Percentiles rank a stretch among this genome's conserved stretches.
phyloP scores from a whole-genome alignment of 2,888 invertebrate species.

The Ischnus inquisitorius region DNA sequence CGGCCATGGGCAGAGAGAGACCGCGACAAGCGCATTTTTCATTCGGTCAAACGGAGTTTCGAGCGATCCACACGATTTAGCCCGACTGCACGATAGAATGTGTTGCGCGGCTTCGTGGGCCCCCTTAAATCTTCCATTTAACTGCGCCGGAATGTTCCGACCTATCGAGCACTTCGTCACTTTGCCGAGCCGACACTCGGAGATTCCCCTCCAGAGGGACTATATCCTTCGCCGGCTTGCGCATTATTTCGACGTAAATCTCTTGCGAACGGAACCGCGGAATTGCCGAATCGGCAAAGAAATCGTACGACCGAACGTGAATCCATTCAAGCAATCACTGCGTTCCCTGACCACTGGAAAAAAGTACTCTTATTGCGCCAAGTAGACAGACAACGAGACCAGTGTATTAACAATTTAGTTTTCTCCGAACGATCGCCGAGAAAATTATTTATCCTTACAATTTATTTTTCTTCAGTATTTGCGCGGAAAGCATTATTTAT shows the following conservation, averaged over 20 bases:
- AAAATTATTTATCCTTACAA: too few species aligned
- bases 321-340: slow-evolving; percentile 14
- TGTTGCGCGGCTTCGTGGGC: slow-evolving; percentile 31
- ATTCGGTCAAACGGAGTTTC: slow-evolving; percentile 55
- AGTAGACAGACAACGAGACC: too few species aligned
- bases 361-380: background rate
- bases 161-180: slow-evolving; percentile 60
- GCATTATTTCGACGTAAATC: slow-evolving; percentile 54
- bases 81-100: slow-evolving; percentile 45
- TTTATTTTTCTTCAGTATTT: too few species aligned
- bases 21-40: slow-evolving; percentile 56
- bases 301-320: slow-evolving; percentile 6
- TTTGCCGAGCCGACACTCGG: slow-evolving; percentile 27
- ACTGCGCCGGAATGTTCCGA: slow-evolving; percentile 69
- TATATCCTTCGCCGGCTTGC: slow-evolving; percentile 54
- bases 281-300: slow-evolving; percentile 43
- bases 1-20: background rate
- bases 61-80: slow-evolving; percentile 55
- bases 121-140: slow-evolving; percentile 77
- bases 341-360: background rate
- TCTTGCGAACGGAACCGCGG: background rate
- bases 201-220: slow-evolving; percentile 20
- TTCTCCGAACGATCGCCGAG: too few species aligned
- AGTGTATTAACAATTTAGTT: too few species aligned
- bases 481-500: too few species aligned